Evolutionary conservation across 64 coral and sea anemone genomes (phyloP).

Genomic region (Exaiptasia diaphana): DNA sequence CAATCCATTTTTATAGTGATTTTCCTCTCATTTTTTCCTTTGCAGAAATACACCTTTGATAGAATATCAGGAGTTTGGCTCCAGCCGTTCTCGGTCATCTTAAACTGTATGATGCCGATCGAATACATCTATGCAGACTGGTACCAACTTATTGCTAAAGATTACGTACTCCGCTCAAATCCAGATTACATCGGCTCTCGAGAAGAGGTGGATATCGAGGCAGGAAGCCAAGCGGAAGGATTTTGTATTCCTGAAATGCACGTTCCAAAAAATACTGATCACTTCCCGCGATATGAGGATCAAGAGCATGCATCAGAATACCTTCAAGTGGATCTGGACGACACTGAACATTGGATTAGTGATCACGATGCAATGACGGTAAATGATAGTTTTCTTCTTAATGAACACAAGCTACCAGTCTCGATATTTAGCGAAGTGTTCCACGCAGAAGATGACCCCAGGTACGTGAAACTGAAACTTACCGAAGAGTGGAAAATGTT

Average conservation of each 20-base stretch:
- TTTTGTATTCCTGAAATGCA: conserved; percentile 61
- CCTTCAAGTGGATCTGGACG: not conserved
- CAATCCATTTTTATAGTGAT: not conserved
- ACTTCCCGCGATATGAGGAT: not conserved
- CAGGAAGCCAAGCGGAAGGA: conserved; percentile 61
- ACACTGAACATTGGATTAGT: conserved; percentile 11
- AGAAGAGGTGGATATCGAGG: not conserved
- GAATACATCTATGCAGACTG: conserved; percentile 63
- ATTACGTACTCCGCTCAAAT: not conserved
- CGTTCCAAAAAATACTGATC: conserved; percentile 4
- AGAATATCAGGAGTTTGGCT: conserved; percentile 43
- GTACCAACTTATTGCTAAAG: conserved; percentile 1
- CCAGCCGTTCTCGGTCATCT: conserved; percentile 38
- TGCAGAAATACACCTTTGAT: too few relatives aligned
- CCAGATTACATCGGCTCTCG: not conserved
- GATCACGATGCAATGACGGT: too few relatives aligned
- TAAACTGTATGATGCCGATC: conserved; percentile 52
- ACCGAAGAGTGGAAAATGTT: conserved; percentile 39
- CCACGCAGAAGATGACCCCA: conserved; percentile 45
- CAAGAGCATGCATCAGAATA: not conserved
- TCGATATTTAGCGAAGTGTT: conserved; percentile 36
- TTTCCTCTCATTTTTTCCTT: not conserved
- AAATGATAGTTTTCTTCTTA: too few relatives aligned
- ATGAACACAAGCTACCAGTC: not conserved
- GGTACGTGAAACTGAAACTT: conserved; percentile 42